Percentiles rank a stretch among this genome's conserved stretches.
These are phyloP conservation scores for Ptychoptera albimana DNA, from an alignment of 2,888 invertebrate species.

Conservation along the genomic window DNA sequence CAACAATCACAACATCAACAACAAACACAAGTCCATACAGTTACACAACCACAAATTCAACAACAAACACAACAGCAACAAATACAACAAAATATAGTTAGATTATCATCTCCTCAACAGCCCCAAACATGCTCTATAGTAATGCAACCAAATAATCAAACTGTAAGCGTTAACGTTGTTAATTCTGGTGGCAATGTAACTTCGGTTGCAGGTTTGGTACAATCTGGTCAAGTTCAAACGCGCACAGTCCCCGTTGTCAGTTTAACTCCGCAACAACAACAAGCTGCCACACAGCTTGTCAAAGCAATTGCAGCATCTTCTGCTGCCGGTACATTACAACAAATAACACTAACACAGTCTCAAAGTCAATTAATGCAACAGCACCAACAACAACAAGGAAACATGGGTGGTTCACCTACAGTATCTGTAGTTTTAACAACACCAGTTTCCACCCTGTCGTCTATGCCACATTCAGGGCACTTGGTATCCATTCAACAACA, in stretches of 20 bases:
- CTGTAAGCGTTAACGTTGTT: too few species aligned
- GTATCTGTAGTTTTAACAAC: constrained; percentile 30
- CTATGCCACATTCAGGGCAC: constrained; percentile 18
- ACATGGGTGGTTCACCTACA: constrained; percentile 17
- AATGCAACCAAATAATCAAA: constrained; percentile 8
- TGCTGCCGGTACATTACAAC: constrained; percentile 32
- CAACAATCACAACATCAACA: constrained; percentile 26
- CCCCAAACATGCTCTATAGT: constrained; percentile 19
- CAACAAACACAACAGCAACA: constrained; percentile 14
- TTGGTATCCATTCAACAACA: constrained; percentile 28
- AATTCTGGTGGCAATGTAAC: too few species aligned
- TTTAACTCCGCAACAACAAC: constrained; percentile 23
- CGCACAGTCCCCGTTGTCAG: constrained; percentile 16
- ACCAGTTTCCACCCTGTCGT: constrained; percentile 24
- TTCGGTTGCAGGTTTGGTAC: constrained; percentile 11
- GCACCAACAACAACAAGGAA: constrained; percentile 16
- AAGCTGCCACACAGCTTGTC: constrained; percentile 21
- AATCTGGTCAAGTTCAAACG: constrained; percentile 15
- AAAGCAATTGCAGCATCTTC: constrained; percentile 27
- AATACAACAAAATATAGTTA: constrained; percentile 14
- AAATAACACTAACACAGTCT: constrained; percentile 24
- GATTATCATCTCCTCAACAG: constrained; percentile 13
- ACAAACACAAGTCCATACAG: constrained; percentile 4
- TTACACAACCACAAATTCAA: constrained; percentile 10
- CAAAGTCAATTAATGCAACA: constrained; percentile 15